phyloP scores from a whole-genome alignment of 2,888 invertebrate species.

The Calameuta filiformis region DNA sequence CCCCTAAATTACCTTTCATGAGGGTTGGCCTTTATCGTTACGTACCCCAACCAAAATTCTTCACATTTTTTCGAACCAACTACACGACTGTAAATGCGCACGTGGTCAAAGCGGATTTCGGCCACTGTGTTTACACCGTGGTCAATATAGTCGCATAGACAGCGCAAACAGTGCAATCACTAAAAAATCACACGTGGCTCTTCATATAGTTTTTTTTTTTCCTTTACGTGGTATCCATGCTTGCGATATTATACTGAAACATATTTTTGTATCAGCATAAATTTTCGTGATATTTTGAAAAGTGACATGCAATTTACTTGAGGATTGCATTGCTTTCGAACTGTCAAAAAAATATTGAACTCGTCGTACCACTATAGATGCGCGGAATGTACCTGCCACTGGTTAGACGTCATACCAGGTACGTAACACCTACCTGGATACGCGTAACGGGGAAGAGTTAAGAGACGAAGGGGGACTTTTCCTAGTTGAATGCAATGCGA shows the following conservation, averaged over 20 bases:
- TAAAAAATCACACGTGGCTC: neutral
- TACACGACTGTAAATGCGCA: neutral
- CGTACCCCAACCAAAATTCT: neutral
- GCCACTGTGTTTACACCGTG: neutral
- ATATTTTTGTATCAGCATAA: neutral
- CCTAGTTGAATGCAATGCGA: constrained; percentile 37
- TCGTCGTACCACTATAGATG: neutral
- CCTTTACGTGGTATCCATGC: no score
- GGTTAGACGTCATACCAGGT: neutral
- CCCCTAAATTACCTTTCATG: neutral
- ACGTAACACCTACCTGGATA: neutral
- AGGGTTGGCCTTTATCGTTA: neutral
- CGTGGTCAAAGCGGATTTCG: neutral
- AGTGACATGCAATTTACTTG: neutral
- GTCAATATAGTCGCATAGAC: no score
- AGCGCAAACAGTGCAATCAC: neutral
- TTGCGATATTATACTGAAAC: no score
- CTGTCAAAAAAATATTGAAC: neutral
- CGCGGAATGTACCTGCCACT: neutral
- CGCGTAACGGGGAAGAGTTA: neutral
- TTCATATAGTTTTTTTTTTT: no score
- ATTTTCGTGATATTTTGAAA: neutral
- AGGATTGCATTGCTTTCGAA: neutral
- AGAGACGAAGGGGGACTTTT: constrained; percentile 17
- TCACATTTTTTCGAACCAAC: neutral